Evolutionary conservation across 2,888 invertebrate genomes (phyloP), one percentile per base, ranked within the genome.

Genomic region (Hermaeophaga mercurialis): DNA sequence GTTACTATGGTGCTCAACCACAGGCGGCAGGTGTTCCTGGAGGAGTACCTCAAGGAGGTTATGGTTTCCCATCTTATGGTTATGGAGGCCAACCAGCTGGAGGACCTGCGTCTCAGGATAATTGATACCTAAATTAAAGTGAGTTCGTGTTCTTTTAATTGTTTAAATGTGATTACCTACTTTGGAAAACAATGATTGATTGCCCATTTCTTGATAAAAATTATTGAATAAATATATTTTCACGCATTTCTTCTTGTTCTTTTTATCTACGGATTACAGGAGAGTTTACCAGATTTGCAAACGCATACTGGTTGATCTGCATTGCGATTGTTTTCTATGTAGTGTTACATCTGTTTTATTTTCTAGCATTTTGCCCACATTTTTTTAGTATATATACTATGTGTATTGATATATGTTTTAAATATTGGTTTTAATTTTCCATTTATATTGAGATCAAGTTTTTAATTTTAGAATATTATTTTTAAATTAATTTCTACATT

Each of bases 61-160:
- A 80, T 58, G 75, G 76, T 44, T 80, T 78, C 65, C 76, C 79
- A 11, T 75, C 75, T 14, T 80, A 80, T 58, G 76, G 75, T 34
- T 78, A 79, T 59, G 78, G 78, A n/a, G 75, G 66, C 8, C 72
- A 71, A 48, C 63, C 66, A 12, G 63, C 67, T 3, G 66, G 63
- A 28, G 65, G 59, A 6, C 63, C 69, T 8, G 60, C 52, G 38
- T 53, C 61, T 19, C 68, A 66, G 54, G 70, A 70, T 26, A 69
- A 67, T 46, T 67, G 54, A 46, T 57, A 46, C 45, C 36, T 44
- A 26, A 50, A n/a, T 22, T 6, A 46, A 41, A 47, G 55, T 62
- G 55, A 61, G 62, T 52, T 52, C 38, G 54, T 53, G 36, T 59
- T 47, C 24, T 55, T 54, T 36, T 53, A 60, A 53, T 62, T 34